phyloP scores from a whole-genome alignment of 2,113 vertebrate genomes.

The Callipepla californica region DNA sequence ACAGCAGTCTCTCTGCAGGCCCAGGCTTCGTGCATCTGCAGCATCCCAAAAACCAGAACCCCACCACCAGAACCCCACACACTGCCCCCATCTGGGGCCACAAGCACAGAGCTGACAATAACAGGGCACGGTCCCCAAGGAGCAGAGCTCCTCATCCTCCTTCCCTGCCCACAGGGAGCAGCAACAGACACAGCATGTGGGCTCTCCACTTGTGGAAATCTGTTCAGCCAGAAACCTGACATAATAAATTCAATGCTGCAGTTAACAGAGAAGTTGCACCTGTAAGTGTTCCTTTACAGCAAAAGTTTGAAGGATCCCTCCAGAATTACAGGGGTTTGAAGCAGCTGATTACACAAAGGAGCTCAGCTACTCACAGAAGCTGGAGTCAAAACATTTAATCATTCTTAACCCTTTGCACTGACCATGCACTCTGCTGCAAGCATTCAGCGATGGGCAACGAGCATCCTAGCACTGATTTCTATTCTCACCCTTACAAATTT shows the following conservation, averaged over 20 bases:
- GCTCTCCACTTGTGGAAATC: neutral
- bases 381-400: neutral
- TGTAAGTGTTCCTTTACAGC: neutral
- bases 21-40: neutral
- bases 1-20: neutral
- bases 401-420: neutral
- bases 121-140: neutral
- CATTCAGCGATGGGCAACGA: neutral
- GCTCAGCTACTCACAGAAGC: neutral
- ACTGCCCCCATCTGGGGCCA: neutral
- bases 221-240: neutral
- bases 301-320: neutral
- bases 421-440: neutral
- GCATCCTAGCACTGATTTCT: neutral
- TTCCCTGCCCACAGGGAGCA: neutral
- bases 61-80: neutral
- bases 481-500: neutral
- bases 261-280: neutral
- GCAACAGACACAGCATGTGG: neutral
- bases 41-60: neutral
- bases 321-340: neutral
- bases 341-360: neutral
- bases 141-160: neutral
- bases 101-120: neutral
- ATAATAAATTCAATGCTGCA: neutral